Percentiles rank a stretch among this genome's conserved stretches.
Evolutionary conservation across 2,113 vertebrate genomes (phyloP).

Genomic region (Melanerpes aurifrons): DNA sequence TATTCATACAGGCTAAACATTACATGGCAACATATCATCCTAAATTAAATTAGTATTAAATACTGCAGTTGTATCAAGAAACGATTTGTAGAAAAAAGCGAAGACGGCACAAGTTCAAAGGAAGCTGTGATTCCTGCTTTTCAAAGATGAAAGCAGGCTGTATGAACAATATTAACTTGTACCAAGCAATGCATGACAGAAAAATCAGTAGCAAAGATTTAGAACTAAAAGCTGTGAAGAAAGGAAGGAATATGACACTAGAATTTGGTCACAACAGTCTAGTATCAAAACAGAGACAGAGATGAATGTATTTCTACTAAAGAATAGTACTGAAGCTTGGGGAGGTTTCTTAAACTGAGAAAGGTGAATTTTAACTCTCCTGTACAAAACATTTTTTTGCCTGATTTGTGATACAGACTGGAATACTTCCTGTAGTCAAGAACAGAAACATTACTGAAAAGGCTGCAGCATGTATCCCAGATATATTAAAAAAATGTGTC

Average conservation of each 20-base stretch:
- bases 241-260: not conserved
- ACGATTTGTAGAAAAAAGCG: not conserved
- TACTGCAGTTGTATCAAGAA: not conserved
- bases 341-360: not conserved
- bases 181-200: not conserved
- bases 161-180: not conserved
- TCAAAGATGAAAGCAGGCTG: not conserved
- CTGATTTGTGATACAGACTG: not conserved
- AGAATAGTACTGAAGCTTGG: not conserved
- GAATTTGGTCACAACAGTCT: not conserved
- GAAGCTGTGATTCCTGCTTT: not conserved
- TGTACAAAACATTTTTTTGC: not conserved
- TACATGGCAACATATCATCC: not conserved
- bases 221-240: not conserved
- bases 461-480: not conserved
- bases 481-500: not conserved
- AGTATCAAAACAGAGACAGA: not conserved
- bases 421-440: not conserved
- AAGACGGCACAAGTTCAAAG: not conserved
- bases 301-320: not conserved
- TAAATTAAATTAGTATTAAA: constrained; percentile 25
- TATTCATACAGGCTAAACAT: not conserved
- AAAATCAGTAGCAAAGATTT: not conserved
- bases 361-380: not conserved
- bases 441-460: not conserved